Evolutionary conservation across 2,797 vertebrate genomes (phyloP), one percentile per base, ranked within the genome.

Genomic region (Microtus obscurus): DNA sequence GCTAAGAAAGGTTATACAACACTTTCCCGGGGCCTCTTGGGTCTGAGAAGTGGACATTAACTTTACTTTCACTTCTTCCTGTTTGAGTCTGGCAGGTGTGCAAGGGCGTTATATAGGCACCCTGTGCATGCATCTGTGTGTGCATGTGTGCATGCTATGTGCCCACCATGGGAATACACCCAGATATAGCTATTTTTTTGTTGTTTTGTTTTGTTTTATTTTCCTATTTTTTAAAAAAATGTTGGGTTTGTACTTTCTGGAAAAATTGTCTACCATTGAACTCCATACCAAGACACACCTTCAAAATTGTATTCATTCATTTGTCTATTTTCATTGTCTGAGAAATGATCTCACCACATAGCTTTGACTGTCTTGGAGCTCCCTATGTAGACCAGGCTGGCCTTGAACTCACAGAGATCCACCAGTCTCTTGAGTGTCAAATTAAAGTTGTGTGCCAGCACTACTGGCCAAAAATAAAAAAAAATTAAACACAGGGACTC

Each of bases 21-120:
- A 67, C 43, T 85, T 40, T 87, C 89, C 40, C 21, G 73, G 40
- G 43, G 43, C n/a, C 37, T 80, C 78, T 86, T 91, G n/a, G 88
- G 40, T 25, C 48, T 65, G 5, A 94, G 82, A 79, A 63, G 53
- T 45, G 67, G 83, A 94, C n/a, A 16, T n/a, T 81, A 48, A 77
- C 31, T 94, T 88, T 85, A 34, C 25, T 91, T 92, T 87, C 23
- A 76, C 2, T 89, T 96, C 65, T 91, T 93, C 53, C 91, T 74
- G 48, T n/a, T 82, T 96, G 67, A 69, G 67, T 56, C 40, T 95
- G 59, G 74, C 78, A 80, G 40, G 11, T 88, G 5, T 43, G 92
- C 21, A n/a, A 48, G 9, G 31, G 76, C 19, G 48, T 13, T 61
- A 74, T 8, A n/a, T 65, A 63, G 14, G 61, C 12, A 69, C 12